Base-by-base conservation (phyloP, 2,888 invertebrate species). In the Strigamia maritima region DNA sequence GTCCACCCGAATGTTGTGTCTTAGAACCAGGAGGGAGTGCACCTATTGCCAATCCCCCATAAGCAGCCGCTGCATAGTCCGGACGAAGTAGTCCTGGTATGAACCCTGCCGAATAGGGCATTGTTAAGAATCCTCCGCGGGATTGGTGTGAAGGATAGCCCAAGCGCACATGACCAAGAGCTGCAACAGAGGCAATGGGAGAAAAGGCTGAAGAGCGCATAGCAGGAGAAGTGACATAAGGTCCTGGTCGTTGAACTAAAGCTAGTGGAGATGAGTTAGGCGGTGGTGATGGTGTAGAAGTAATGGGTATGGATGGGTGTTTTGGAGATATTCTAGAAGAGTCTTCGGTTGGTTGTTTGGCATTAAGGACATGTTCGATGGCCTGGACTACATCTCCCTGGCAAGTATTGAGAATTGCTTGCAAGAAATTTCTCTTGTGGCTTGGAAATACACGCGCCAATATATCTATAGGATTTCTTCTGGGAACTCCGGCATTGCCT, bases 331-430 rank as follows among this genome's bases (percentile, higher is more conserved):
- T 14, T 12, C 19, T 16, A 19, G 35, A 35, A 3, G 75, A 22
- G 1, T 75, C 65, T 76, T 76, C 49, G 22, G 44, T 28, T 10
- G 75, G 12, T 8, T 22, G 40, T 19, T 60, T 75, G 49, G 60
- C 22, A 78, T 79, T 80, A 26, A 86, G 83, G 89, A 97, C 91
- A 84, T 93, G 91, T 85, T 97, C 97, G 91, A 97, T 97, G 0
- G 97, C 95, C 82, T 94, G 93, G 0, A 97, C 91, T 0, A 95
- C 93, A 85, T 97, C 96, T 0, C 95, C 95, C 86, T 93, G 91
- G 86, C 93, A 94, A 81, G 93, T 90, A 82, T 93, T 92, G 24
- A 97, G 88, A 74, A 94, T 90, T 3, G 92, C 90, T 85, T 97
- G 96, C 1, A 97, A 93, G 84, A 96, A 94, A 76, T 91, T 91